Evolutionary conservation across 2,113 vertebrate species (phyloP).

Genomic region (Mustelus asterias): DNA sequence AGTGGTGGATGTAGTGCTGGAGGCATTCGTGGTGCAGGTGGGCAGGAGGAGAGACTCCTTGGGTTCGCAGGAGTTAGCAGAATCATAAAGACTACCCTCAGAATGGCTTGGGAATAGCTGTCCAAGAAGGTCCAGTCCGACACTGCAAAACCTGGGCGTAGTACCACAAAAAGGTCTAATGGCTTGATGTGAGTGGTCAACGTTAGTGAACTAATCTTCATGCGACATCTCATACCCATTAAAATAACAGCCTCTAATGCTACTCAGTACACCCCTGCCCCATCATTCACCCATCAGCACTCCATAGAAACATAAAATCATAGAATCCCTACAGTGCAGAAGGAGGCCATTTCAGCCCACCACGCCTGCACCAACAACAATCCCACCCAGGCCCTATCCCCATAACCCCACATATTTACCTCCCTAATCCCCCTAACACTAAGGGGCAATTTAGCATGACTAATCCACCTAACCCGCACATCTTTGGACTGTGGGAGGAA

Average conservation of each 20-base stretch:
- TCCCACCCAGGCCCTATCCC: too few species aligned
- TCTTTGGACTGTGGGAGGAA: too few species aligned
- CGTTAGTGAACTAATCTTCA: neutral
- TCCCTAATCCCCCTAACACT: too few species aligned
- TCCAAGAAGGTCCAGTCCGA: neutral
- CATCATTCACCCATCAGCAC: neutral
- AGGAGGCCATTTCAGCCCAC: too few species aligned
- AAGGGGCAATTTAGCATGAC: too few species aligned
- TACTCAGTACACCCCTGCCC: neutral
- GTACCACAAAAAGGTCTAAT: neutral
- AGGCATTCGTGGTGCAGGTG: neutral
- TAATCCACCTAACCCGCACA: too few species aligned
- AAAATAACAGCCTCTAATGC: neutral
- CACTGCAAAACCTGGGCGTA: neutral
- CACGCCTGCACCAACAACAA: too few species aligned
- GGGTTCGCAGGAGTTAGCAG: neutral
- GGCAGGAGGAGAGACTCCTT: neutral
- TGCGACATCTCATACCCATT: neutral
- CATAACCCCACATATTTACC: too few species aligned
- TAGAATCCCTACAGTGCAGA: too few species aligned
- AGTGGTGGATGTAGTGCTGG: neutral
- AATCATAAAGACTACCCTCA: neutral
- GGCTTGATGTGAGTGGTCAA: neutral
- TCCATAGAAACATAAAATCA: too few species aligned
- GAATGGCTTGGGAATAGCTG: neutral